Percentiles rank a stretch among this genome's conserved stretches.
These are phyloP conservation scores for Thryonomys swinderianus DNA, from an alignment of 2,113 vertebrate genomes.

Conservation along the genomic window DNA sequence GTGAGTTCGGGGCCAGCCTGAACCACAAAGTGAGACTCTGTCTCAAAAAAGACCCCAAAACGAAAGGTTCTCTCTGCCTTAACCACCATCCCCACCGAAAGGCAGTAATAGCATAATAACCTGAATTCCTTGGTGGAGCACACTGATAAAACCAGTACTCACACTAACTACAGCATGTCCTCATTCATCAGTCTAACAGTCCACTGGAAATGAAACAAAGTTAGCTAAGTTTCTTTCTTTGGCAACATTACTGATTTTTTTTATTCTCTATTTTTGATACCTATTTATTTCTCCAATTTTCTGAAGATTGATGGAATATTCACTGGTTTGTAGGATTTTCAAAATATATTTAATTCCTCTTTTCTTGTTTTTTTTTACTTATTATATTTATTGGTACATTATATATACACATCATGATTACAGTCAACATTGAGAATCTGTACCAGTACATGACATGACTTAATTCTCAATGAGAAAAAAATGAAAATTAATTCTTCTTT, in stretches of 20 bases:
- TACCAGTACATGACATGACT: no score
- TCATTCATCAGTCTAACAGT: neutral
- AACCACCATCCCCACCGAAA: neutral
- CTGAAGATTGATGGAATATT: slow-evolving; percentile 4
- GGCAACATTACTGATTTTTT: slow-evolving; percentile 5
- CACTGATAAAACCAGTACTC: neutral
- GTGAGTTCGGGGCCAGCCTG: no score
- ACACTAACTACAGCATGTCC: neutral
- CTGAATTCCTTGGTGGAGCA: slow-evolving; percentile 14
- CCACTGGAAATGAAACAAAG: neutral
- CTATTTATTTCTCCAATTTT: neutral
- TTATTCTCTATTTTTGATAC: neutral
- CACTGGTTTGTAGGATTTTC: neutral
- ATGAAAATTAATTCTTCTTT: neutral
- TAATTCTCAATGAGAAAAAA: no score
- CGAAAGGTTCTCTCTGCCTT: neutral
- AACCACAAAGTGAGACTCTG: no score
- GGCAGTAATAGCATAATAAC: neutral
- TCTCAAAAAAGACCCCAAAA: no score
- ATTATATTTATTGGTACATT: no score
- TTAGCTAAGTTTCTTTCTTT: slow-evolving; percentile 5
- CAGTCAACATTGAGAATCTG: no score
- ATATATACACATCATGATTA: no score
- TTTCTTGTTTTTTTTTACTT: no score
- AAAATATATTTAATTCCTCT: slow-evolving; percentile 38